Conservation (phyloP, 2,888 invertebrate genomes). For the Kuschelorhynchus macadamiae region DNA sequence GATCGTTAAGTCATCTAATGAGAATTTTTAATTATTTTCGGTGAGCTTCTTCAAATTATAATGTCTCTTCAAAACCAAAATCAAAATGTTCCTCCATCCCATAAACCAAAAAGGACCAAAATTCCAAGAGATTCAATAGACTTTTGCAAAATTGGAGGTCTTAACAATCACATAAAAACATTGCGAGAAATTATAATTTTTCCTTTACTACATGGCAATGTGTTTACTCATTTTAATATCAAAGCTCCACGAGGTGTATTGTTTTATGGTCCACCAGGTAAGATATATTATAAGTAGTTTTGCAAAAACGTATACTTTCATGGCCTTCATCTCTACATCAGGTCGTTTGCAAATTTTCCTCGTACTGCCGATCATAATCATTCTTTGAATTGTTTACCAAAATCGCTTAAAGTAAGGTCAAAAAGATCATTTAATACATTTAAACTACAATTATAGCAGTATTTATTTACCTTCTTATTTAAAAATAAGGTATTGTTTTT, state of each 20-base stretch:
- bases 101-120: slow-evolving; percentile 39
- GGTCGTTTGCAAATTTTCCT: too few relatives aligned
- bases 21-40: slow-evolving; percentile 24
- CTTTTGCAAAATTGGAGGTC: slow-evolving; percentile 65
- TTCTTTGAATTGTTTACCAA: too few relatives aligned
- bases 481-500: too few relatives aligned
- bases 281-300: slow-evolving; percentile 6
- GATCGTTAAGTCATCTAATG: slow-evolving; percentile 15
- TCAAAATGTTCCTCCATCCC: slow-evolving; percentile 35
- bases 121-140: slow-evolving; percentile 55
- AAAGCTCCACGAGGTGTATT: slow-evolving; percentile 65
- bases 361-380: too few relatives aligned
- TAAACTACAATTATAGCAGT: too few relatives aligned
- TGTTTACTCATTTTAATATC: slow-evolving; percentile 65
- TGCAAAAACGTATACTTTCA: too few relatives aligned
- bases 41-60: slow-evolving; percentile 15
- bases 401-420: too few relatives aligned
- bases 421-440: too few relatives aligned
- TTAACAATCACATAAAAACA: slow-evolving; percentile 62
- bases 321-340: too few relatives aligned
- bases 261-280: slow-evolving; percentile 67
- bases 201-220: slow-evolving; percentile 64
- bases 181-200: slow-evolving; percentile 64
- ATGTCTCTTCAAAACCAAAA: slow-evolving; percentile 56
- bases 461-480: too few relatives aligned